Conservation (phyloP, 2,888 invertebrate genomes). For the Rhogogaster chlorosoma region DNA sequence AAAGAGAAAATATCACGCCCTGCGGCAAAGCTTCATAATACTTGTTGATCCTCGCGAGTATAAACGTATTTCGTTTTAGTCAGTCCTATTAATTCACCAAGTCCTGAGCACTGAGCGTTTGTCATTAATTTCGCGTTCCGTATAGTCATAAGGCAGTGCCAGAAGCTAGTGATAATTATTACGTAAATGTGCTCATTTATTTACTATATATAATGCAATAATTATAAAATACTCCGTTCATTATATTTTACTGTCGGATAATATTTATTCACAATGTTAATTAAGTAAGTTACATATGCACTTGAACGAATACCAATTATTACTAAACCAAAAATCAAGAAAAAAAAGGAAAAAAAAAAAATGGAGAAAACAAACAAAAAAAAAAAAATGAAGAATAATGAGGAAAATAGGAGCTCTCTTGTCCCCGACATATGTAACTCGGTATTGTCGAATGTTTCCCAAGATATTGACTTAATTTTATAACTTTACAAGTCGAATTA, state of each 20-base stretch:
- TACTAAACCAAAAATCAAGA: conserved; percentile 41
- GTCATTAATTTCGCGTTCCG: conserved; percentile 23
- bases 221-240: conserved; percentile 34
- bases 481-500: background rate
- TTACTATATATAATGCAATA: conserved; percentile 36
- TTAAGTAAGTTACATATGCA: conserved; percentile 15
- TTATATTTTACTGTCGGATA: conserved; percentile 20
- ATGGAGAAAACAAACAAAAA: background rate
- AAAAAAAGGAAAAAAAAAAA: background rate
- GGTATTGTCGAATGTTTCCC: background rate
- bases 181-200: conserved; percentile 26
- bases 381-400: background rate
- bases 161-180: conserved; percentile 1
- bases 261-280: conserved; percentile 23
- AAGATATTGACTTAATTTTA: conserved; percentile 11
- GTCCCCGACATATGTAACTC: conserved; percentile 2
- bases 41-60: conserved; percentile 2
- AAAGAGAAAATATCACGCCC: background rate
- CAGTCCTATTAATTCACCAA: background rate
- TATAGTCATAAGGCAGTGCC: conserved; percentile 37
- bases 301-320: conserved; percentile 53
- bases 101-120: conserved; percentile 25
- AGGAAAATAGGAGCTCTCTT: background rate
- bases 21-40: background rate
- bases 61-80: conserved; percentile 31